Evolutionary conservation across 2,797 vertebrate species (phyloP), one percentile per base, ranked within the genome.

Genomic region (Echiichthys vipera): DNA sequence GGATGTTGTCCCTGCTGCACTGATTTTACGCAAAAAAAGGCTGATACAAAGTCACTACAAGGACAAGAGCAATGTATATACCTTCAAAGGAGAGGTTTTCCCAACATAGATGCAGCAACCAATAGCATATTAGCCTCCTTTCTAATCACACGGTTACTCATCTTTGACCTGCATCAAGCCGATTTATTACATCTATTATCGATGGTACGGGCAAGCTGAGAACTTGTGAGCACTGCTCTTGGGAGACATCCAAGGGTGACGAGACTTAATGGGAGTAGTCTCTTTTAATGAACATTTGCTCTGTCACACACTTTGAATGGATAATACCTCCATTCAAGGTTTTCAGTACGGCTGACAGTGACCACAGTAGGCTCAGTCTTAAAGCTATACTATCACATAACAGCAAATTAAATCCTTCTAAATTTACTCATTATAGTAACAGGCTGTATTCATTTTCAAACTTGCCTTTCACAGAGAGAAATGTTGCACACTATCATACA

Each of bases 241-340:
- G n/a, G 32, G 58, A 53, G 64, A 36, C 54, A 56, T 45, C 43
- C 43, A 20, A 32, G 40, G 78, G 71, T 78, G 58, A 76, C 54
- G 1, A 9, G 43, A 39, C 59, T 62, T 70, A 62, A 78, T 50
- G 22, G 49, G 24, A 46, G 24, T 46, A 73, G 75, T 78, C 83
- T 56, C 22, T 73, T 69, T 63, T 56, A 76, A 69, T 75, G 71
- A 71, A 43, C 50, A 27, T 62, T 76, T 13, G 50, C 39, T 22
- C 62, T 18, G 66, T 74, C 51, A 75, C 66, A 63, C 80, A 63
- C 51, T 40, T 71, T 74, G 27, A 78, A 51, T 62, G 62, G 71
- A 64, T 56, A 59, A 71, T 39, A 46, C 54, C 46, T 54, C 47
- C 24, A 46, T 56, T 70, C 37, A 72, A 43, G 37, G 61, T 24